phyloP scores from a whole-genome alignment of 1,140 invertebrate species.

The Platorchestia sp. region DNA sequence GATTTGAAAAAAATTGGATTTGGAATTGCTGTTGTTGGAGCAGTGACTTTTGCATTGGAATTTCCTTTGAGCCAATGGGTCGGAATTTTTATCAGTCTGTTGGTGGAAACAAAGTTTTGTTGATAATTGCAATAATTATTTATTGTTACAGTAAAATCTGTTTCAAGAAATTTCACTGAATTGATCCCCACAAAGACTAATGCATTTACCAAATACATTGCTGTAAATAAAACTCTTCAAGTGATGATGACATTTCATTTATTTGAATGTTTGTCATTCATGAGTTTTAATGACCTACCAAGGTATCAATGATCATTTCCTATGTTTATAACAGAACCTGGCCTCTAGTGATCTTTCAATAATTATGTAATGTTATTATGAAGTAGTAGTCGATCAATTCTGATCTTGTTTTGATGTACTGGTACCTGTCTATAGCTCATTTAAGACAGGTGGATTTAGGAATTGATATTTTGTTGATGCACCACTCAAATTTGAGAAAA shows the following conservation, averaged over 20 bases:
- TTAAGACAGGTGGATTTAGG: no score
- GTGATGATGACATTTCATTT: not conserved
- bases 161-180: not conserved
- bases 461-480: no score
- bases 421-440: no score
- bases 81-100: not conserved
- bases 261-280: not conserved
- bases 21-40: not conserved
- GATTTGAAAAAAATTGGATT: not conserved
- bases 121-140: not conserved
- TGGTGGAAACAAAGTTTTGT: not conserved
- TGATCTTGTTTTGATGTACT: no score
- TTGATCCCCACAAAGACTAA: not conserved
- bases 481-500: no score
- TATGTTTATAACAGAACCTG: not conserved
- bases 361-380: no score
- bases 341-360: no score
- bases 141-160: not conserved
- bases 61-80: not conserved
- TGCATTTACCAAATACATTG: not conserved
- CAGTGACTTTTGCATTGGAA: not conserved
- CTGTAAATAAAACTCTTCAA: not conserved
- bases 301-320: not conserved
- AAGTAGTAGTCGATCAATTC: no score
- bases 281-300: not conserved